A percentile compares a stretch with the other conserved stretches of the same genome.
Evolutionary conservation across 2,113 vertebrate species (phyloP).

Genomic region (Zosterops hypoxanthus): DNA sequence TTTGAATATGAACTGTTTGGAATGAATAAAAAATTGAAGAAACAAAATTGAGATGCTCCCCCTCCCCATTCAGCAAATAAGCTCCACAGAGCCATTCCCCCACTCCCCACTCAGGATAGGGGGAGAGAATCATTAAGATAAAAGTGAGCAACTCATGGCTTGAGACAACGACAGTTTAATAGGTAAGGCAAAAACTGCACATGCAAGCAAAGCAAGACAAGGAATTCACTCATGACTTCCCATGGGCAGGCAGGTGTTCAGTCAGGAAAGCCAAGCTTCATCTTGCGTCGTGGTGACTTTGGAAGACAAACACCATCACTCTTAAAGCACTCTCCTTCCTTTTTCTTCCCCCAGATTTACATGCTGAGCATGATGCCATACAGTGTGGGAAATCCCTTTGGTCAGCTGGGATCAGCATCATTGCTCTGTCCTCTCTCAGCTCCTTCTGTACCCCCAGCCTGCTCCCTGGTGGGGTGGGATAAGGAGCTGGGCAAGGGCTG

Average conservation of each 20-base stretch:
- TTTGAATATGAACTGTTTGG: neutral
- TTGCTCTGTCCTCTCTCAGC: neutral
- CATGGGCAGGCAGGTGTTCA: neutral
- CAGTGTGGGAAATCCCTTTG: neutral
- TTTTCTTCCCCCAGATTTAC: neutral
- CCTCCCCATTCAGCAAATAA: accelerated
- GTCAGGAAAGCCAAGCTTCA: neutral
- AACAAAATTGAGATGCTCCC: neutral
- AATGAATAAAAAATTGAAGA: neutral
- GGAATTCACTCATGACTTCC: neutral
- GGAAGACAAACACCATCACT: neutral
- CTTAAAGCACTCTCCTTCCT: neutral
- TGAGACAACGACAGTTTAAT: neutral
- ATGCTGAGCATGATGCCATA: neutral
- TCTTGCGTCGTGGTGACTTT: neutral
- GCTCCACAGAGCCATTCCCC: neutral
- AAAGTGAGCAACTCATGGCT: neutral
- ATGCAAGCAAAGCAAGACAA: neutral
- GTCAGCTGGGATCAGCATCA: neutral
- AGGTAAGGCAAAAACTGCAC: neutral
- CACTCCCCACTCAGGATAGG: neutral
- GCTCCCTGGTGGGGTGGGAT: neutral
- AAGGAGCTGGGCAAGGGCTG: neutral
- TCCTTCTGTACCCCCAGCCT: neutral
- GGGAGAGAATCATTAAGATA: neutral